phyloP scores from a whole-genome alignment of 1,140 invertebrate species.

The Ips typographus region DNA sequence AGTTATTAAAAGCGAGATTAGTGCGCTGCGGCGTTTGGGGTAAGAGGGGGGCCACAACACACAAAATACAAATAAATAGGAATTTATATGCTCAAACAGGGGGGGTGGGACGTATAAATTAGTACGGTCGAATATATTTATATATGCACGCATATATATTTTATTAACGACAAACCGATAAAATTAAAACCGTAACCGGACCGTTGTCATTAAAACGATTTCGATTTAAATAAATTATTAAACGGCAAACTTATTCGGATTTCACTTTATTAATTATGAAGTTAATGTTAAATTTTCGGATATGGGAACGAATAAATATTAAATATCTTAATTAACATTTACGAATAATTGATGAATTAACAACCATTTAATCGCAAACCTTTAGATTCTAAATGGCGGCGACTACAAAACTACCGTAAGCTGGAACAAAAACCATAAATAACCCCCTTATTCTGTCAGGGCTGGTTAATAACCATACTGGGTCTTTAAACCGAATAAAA shows the following conservation, averaged over 20 bases:
- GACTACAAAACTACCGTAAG: background rate
- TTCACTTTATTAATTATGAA: conserved; percentile 24
- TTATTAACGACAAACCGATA: conserved; percentile 25
- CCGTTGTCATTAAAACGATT: conserved; percentile 26
- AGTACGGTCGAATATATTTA: conserved; percentile 3
- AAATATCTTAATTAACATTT: conserved; percentile 17
- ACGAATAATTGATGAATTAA: conserved; percentile 1
- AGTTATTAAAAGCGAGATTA: conserved; percentile 18
- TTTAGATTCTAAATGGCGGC: too few species aligned
- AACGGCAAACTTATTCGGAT: background rate
- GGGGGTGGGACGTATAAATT: conserved; percentile 16
- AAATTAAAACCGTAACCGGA: conserved; percentile 21
- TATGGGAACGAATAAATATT: conserved; percentile 19
- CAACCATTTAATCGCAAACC: too few species aligned
- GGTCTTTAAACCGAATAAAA: conserved; percentile 1
- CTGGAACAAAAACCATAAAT: background rate
- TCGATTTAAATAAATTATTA: conserved; percentile 27
- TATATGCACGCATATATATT: conserved; percentile 7
- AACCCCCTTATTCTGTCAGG: background rate
- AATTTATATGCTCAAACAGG: conserved; percentile 13
- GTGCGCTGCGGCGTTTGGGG: conserved; percentile 2
- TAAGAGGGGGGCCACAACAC: background rate
- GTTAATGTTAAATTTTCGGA: conserved; percentile 20
- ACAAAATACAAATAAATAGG: conserved; percentile 20
- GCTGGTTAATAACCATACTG: conserved; percentile 1